Evolutionary conservation across 2,888 invertebrate species (phyloP), one percentile per base, ranked within the genome.

Genomic region (Mechanitis mazaeus): DNA sequence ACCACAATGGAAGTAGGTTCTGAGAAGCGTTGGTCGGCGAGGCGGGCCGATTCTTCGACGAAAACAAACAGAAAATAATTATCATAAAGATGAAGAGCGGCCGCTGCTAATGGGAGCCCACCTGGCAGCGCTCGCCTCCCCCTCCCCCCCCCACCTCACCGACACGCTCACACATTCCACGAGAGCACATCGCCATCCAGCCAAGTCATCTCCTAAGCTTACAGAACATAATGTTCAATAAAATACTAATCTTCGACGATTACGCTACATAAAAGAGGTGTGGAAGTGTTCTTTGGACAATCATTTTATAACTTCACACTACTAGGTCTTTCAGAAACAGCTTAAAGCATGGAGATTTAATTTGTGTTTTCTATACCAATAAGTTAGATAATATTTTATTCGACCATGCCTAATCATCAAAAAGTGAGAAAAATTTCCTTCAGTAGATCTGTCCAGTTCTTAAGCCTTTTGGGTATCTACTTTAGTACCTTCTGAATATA

Each of bases 11-110:
- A 87, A 84, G 85, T 83, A 78, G 84, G 84, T 89, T 90, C 89
- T 81, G 85, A 87, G 89, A 89, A 90, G 83, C 86, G 86, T 81
- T 79, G 84, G 72, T 63, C 81, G 81, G 84, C 83, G 84, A 86
- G 85, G 87, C 87, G 87, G 86, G 83, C 81, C 87, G 88, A 87
- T 87, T 85, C 87, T 83, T 85, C 83, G 85, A 85, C 87, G 88
- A 90, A 90, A 90, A 90, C 90, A 89, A 90, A 90, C 89, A 90
- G 86, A 87, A 89, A 90, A 89, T 90, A 89, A 90, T 90, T 90
- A 90, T 88, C 89, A 89, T 89, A 89, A 90, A 89, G 89, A 90
- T 89, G 89, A 90, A 89, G 87, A 87, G 88, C 84, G 87, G 83
- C 89, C 89, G 89, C 87, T 86, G 85, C 86, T 88, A 87, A 87